Conservation (phyloP, 2,888 invertebrate species). For the Diaprepes abbreviatus region DNA sequence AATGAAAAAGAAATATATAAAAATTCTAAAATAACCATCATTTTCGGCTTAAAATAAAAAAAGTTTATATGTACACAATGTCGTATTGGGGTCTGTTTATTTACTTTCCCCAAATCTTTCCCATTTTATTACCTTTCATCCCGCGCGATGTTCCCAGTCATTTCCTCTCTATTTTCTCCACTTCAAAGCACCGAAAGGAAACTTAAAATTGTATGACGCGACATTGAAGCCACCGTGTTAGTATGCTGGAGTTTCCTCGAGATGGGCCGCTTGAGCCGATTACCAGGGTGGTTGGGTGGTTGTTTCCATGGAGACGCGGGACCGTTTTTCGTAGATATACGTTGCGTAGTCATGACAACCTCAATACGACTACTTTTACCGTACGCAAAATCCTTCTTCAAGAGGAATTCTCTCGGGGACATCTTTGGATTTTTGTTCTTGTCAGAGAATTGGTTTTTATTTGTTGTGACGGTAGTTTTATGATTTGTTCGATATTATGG, state of each 20-base stretch:
- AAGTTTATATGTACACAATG: too few relatives aligned
- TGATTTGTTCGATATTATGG: neutral
- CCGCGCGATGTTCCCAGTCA: neutral
- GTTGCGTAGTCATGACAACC: slow-evolving; percentile 45
- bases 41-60: too few relatives aligned
- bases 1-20: too few relatives aligned
- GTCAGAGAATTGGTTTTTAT: neutral
- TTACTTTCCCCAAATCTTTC: neutral
- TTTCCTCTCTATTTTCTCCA: slow-evolving; percentile 23
- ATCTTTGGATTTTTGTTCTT: slow-evolving; percentile 1
- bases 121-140: slow-evolving; percentile 4
- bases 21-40: too few relatives aligned
- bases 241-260: slow-evolving; percentile 46
- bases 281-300: slow-evolving; percentile 61
- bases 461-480: neutral
- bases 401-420: slow-evolving; percentile 21
- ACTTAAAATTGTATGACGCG: slow-evolving; percentile 47
- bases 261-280: slow-evolving; percentile 57
- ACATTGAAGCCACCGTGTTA: slow-evolving; percentile 50
- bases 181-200: slow-evolving; percentile 31
- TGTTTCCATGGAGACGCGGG: slow-evolving; percentile 53
- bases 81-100: neutral
- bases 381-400: slow-evolving; percentile 35
- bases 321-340: slow-evolving; percentile 40
- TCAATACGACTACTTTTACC: slow-evolving; percentile 23